These are phyloP conservation scores for Lutraria rhynchaena DNA, from an alignment of 1,140 invertebrate genomes.

Conservation along the genomic window DNA sequence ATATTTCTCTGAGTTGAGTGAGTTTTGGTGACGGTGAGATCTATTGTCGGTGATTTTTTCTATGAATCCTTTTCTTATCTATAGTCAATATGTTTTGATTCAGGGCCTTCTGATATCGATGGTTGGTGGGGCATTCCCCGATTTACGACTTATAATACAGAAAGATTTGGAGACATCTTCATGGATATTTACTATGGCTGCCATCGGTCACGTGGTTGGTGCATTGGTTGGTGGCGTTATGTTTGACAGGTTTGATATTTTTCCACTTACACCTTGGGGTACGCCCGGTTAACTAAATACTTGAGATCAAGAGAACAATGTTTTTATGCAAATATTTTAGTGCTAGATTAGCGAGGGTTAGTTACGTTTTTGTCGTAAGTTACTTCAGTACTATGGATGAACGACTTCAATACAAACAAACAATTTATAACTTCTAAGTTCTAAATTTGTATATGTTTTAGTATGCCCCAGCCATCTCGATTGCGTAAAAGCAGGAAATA, in stretches of 20 bases:
- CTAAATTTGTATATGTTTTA: too few relatives aligned
- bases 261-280: background rate
- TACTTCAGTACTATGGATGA: background rate
- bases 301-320: background rate
- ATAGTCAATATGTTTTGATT: background rate
- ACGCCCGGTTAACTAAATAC: background rate
- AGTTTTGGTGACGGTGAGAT: background rate
- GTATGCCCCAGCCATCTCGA: too few relatives aligned
- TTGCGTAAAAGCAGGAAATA: too few relatives aligned
- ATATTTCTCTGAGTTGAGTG: background rate
- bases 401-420: background rate
- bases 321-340: background rate
- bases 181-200: conserved; percentile 66
- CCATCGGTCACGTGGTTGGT: conserved; percentile 69
- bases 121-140: conserved; percentile 76
- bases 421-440: background rate
- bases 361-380: background rate
- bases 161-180: conserved; percentile 67
- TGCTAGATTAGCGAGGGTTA: background rate
- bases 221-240: conserved; percentile 67
- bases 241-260: conserved; percentile 64
- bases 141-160: conserved; percentile 73
- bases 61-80: background rate
- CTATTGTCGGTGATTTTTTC: background rate
- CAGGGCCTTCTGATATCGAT: conserved; percentile 29